phyloP scores from a whole-genome alignment of 1,140 invertebrate species.

The Lepidurus packardi region DNA sequence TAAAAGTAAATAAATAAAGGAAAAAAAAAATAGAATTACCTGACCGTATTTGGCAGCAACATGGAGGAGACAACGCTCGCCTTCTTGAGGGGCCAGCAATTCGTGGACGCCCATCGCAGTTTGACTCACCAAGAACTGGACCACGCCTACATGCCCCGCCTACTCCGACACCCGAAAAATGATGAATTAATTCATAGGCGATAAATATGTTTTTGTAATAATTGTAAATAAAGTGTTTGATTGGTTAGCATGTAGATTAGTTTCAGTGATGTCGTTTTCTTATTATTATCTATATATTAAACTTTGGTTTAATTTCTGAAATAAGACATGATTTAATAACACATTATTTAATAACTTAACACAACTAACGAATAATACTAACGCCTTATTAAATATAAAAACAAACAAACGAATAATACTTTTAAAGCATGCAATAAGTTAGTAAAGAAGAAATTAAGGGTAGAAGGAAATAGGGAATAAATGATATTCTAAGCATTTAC shows the following conservation, averaged over 20 bases:
- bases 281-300: too few species aligned
- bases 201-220: too few species aligned
- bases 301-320: too few species aligned
- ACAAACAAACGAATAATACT: too few species aligned
- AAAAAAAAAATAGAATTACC: constrained; percentile 33
- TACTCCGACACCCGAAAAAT: constrained; percentile 34
- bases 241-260: not conserved
- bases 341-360: not conserved
- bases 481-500: not conserved
- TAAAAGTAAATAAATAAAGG: constrained; percentile 3
- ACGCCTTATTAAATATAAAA: too few species aligned
- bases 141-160: constrained; percentile 42
- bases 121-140: constrained; percentile 46
- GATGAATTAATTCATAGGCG: not conserved
- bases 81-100: constrained; percentile 39
- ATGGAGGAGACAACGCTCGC: constrained; percentile 44
- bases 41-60: constrained; percentile 45
- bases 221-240: too few species aligned
- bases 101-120: constrained; percentile 39
- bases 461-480: constrained; percentile 28
- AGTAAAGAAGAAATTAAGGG: not conserved
- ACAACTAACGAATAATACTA: too few species aligned
- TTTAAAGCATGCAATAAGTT: too few species aligned
- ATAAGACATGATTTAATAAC: constrained; percentile 28
- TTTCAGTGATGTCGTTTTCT: too few species aligned